Conservation (phyloP, 2,113 vertebrate genomes). For the Asarcornis scutulata region DNA sequence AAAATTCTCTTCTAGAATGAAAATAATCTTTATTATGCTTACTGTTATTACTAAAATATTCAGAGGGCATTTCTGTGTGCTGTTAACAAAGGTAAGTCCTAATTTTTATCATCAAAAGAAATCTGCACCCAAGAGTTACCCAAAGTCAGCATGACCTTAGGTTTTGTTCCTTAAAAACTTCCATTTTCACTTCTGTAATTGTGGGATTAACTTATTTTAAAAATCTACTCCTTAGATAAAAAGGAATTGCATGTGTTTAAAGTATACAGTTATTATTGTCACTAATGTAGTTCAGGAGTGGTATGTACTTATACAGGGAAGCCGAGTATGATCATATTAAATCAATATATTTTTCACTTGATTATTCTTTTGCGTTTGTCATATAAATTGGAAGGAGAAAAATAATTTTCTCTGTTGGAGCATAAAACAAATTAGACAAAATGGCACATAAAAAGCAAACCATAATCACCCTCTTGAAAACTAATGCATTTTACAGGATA, state of each 20-base stretch:
- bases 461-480: slow-evolving; percentile 75
- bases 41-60: background rate
- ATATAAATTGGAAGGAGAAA: slow-evolving; percentile 68
- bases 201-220: slow-evolving; percentile 1
- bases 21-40: background rate
- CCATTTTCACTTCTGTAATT: background rate
- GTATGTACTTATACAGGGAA: slow-evolving; percentile 24
- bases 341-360: slow-evolving; percentile 62
- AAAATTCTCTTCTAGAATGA: background rate
- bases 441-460: slow-evolving; percentile 72
- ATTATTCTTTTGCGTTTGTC: slow-evolving; percentile 74
- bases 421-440: slow-evolving; percentile 79
- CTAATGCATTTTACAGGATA: slow-evolving; percentile 62
- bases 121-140: background rate
- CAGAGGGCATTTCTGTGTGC: fast-evolving
- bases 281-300: slow-evolving; percentile 8
- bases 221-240: background rate
- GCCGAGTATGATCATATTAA: slow-evolving; percentile 62
- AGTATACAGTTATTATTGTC: slow-evolving; percentile 36
- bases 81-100: background rate
- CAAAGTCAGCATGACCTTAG: background rate
- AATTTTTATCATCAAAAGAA: background rate
- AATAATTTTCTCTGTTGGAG: slow-evolving; percentile 77
- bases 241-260: background rate
- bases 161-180: background rate